Percentiles rank a stretch among this genome's conserved stretches.
These are phyloP conservation scores for Henricia sp. DNA, from an alignment of 53 echinoderm and acorn worm genomes.

Conservation along the genomic window DNA sequence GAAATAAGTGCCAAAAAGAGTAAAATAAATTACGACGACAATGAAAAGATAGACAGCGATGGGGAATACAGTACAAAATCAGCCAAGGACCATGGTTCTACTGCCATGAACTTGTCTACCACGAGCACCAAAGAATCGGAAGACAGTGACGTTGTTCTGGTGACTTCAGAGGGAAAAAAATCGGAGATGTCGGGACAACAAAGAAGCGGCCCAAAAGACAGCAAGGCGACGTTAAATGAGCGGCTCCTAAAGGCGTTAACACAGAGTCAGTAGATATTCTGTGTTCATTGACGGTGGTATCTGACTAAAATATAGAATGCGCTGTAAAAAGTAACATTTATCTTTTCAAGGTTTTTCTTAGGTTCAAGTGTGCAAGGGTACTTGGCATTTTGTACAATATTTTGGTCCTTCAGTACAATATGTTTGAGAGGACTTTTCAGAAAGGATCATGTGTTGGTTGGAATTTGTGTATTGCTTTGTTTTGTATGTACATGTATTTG, in stretches of 20 bases:
- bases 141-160: slow-evolving; percentile 25
- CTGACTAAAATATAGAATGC: too few relatives aligned
- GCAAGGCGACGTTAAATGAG: background rate
- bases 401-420: too few relatives aligned
- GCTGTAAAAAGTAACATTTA: too few relatives aligned
- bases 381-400: too few relatives aligned
- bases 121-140: background rate
- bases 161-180: slow-evolving; percentile 13
- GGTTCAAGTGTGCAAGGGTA: too few relatives aligned
- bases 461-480: too few relatives aligned
- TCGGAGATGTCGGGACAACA: background rate
- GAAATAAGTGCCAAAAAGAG: slow-evolving; percentile 50
- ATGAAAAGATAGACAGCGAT: slow-evolving; percentile 35
- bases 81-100: too few relatives aligned
- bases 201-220: background rate
- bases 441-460: slow-evolving; percentile 33
- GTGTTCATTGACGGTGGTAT: background rate
- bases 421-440: background rate
- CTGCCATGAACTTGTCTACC: background rate
- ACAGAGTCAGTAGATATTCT: slow-evolving; percentile 35
- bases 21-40: slow-evolving; percentile 16
- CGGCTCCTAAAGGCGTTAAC: slow-evolving; percentile 37
- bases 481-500: too few relatives aligned
- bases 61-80: too few relatives aligned
- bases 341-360: too few relatives aligned